Evolutionary conservation across 2,113 vertebrate genomes (phyloP).

Genomic region (Paracanthobrama guichenoti): DNA sequence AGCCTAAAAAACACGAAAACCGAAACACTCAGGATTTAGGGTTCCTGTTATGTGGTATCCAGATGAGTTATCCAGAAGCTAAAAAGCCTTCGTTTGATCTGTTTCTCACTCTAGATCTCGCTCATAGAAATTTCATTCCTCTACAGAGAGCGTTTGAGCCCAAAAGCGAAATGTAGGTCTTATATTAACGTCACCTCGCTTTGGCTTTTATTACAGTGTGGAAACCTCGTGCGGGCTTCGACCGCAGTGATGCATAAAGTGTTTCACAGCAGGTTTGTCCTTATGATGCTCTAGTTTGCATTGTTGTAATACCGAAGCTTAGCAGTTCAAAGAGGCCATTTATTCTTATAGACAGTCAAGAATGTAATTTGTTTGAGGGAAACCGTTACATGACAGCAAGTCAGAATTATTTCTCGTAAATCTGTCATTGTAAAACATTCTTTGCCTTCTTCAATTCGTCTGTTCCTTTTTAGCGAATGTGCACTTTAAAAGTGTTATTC

Average conservation of each 20-base stretch:
- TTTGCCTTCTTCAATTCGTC: background rate
- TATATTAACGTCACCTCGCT: conserved; percentile 18
- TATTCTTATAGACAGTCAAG: background rate
- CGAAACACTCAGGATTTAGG: conserved; percentile 50
- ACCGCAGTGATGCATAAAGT: conserved; percentile 51
- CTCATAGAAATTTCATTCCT: conserved; percentile 1
- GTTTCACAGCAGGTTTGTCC: conserved; percentile 40
- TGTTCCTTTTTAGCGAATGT: background rate
- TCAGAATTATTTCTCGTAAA: conserved; percentile 9
- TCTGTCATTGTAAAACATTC: conserved; percentile 14
- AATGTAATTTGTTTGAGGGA: conserved; percentile 16
- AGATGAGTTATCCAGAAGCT: conserved; percentile 54
- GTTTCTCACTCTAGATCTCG: conserved; percentile 30
- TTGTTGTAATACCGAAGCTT: conserved; percentile 28
- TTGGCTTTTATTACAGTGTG: conserved; percentile 50
- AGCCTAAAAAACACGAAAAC: conserved; percentile 55
- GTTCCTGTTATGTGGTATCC: conserved; percentile 63
- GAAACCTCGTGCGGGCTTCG: conserved; percentile 44
- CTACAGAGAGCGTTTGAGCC: conserved; percentile 34
- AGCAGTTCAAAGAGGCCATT: conserved; percentile 10
- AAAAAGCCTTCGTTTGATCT: background rate
- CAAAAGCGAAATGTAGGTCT: conserved; percentile 41
- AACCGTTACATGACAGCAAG: conserved; percentile 2
- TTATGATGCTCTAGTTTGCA: conserved; percentile 32
- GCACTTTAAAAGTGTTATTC: background rate